A percentile compares a stretch with the other conserved stretches of the same genome.
These are phyloP conservation scores for Tyto alba DNA, from an alignment of 2,113 vertebrate species.

Conservation along the genomic window DNA sequence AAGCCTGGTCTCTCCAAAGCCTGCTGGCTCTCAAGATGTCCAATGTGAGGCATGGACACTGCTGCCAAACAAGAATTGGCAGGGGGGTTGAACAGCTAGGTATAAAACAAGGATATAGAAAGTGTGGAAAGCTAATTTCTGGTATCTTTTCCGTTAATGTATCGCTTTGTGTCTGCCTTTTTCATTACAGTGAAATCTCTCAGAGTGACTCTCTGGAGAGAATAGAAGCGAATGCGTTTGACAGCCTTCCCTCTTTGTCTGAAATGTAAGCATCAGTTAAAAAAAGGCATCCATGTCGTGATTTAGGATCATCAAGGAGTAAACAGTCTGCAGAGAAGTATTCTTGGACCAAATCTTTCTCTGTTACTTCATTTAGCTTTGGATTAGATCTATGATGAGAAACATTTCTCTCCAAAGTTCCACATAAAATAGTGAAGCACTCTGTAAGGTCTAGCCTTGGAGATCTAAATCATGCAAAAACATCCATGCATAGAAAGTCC, in stretches of 20 bases:
- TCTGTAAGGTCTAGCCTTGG: background rate
- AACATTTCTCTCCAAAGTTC: constrained; percentile 27
- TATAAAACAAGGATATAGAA: background rate
- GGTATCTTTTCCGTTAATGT: background rate
- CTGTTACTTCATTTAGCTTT: background rate
- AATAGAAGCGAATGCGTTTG: constrained; percentile 83
- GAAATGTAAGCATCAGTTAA: constrained; percentile 84
- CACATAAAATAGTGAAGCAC: constrained; percentile 15
- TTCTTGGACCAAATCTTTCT: background rate
- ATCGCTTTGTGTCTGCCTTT: constrained; percentile 15
- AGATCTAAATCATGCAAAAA: background rate
- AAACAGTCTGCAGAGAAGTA: background rate
- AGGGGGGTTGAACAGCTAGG: background rate
- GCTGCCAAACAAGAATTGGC: background rate
- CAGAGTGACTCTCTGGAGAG: constrained; percentile 82
- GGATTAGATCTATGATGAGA: constrained; percentile 33
- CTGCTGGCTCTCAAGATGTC: background rate
- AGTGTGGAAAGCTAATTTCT: background rate
- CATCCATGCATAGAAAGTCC: background rate
- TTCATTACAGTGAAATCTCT: constrained; percentile 81
- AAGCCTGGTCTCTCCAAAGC: background rate
- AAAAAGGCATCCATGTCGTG: background rate
- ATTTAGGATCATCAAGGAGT: background rate
- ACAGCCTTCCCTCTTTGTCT: constrained; percentile 80
- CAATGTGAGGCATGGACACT: background rate